Percentiles rank a stretch among this genome's conserved stretches.
Evolutionary conservation across 2,113 vertebrate genomes (phyloP).

Genomic region (Apus apus): DNA sequence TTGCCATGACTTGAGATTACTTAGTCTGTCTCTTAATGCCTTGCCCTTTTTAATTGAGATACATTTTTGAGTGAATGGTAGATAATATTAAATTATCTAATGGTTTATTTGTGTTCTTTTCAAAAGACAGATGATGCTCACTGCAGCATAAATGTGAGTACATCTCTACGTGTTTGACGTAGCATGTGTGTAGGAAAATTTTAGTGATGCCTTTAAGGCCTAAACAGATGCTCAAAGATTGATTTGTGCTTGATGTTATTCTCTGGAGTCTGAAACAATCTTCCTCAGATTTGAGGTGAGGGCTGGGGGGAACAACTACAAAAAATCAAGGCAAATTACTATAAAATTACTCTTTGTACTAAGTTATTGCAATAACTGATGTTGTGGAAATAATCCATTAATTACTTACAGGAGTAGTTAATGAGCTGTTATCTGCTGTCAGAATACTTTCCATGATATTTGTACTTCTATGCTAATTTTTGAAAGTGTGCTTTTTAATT

Average conservation of each 20-base stretch:
- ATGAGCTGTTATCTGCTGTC: not conserved
- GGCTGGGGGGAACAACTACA: fast-evolving
- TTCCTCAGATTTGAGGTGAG: not conserved
- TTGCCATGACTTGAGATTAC: not conserved
- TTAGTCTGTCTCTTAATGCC: not conserved
- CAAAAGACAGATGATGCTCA: not conserved
- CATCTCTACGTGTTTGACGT: fast-evolving
- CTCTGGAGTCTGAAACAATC: not conserved
- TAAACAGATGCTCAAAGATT: not conserved
- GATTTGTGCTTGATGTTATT: not conserved
- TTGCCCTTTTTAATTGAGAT: not conserved
- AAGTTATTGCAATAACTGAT: not conserved
- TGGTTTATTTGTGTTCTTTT: not conserved
- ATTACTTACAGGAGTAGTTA: not conserved
- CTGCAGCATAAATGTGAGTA: not conserved
- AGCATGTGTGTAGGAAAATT: not conserved
- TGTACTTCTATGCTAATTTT: not conserved
- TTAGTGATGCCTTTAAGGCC: not conserved
- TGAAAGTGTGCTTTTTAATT: not conserved
- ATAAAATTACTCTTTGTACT: not conserved
- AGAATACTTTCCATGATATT: not conserved
- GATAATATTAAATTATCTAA: not conserved
- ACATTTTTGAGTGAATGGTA: not conserved
- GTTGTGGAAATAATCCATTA: not conserved
- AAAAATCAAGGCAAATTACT: not conserved